Evolutionary conservation across 2,797 vertebrate species (phyloP), one percentile per base, ranked within the genome.

Genomic region (Gallirallus australis): DNA sequence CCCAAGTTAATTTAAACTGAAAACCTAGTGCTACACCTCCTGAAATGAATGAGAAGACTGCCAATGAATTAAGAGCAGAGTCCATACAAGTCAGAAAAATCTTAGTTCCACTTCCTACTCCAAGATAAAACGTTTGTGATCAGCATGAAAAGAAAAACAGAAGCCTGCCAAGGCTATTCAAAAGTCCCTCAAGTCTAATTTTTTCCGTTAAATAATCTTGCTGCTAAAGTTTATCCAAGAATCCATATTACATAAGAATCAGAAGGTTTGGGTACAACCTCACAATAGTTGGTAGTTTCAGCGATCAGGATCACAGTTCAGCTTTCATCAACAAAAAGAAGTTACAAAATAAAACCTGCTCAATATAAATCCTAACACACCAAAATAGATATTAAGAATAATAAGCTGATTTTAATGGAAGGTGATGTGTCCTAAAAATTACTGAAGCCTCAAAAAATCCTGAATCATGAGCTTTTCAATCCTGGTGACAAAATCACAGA

Each of bases 21-120:
- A 48, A 73, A 28, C 31, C 57, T 18, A 27, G 24, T 4, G 42
- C 61, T 42, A 15, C 33, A 28, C 21, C 39, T 19, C 14, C 35
- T 16, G 39, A 39, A 65, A 39, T 1, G 11, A 39, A 10, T 0
- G 4, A 4, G 39, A 47, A 31, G 9, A 7, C 30, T 31, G 69
- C 39, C 52, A 60, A 7, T 2, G 27, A n/a, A 25, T 47, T 39
- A 7, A 19, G 6, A 53, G 79, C 50, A 23, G 39, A 53, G 17
- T 28, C 40, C 1, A 45, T 1, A 1, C 12, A 42, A 75, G 40
- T 19, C 68, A 54, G 48, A 66, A 75, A 33, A 66, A 78, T 27
- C 20, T 25, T 18, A 24, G n/a, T 45, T 72, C 60, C 20, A 47
- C 71, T 56, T 72, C 40, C 40, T 68, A 20, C 24, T 57, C 30